These are phyloP conservation scores for Eristalinus aeneus DNA, from an alignment of 2,888 invertebrate species.

Conservation along the genomic window DNA sequence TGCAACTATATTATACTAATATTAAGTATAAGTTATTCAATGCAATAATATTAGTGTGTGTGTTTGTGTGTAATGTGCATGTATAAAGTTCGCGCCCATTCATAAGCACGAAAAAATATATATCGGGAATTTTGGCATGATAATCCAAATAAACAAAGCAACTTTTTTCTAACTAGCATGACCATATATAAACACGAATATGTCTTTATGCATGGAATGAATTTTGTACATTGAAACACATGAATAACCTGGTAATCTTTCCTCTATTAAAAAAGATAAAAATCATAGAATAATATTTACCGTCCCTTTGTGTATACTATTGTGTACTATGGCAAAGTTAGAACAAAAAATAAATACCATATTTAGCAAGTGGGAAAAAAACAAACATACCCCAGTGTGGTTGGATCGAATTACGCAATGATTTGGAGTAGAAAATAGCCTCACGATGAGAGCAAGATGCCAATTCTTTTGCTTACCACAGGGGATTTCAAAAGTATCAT, in stretches of 20 bases:
- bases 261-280: not conserved
- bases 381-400: slow-evolving; percentile 8
- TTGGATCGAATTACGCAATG: slow-evolving; percentile 39
- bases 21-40: too few relatives aligned
- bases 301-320: not conserved
- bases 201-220: not conserved
- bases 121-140: not conserved
- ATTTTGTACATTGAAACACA: not conserved
- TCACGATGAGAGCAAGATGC: slow-evolving; percentile 15
- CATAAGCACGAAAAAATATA: not conserved
- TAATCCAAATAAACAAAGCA: not conserved
- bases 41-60: too few relatives aligned
- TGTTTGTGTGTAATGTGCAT: too few relatives aligned
- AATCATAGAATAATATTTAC: not conserved
- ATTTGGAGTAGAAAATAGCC: slow-evolving; percentile 36
- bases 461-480: not conserved
- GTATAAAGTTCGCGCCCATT: not conserved
- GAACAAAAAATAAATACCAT: not conserved
- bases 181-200: not conserved
- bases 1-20: too few relatives aligned
- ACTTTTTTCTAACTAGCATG: not conserved
- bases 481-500: not conserved
- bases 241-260: not conserved
- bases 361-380: not conserved
- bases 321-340: not conserved